These are phyloP conservation scores for Potamarius usumacintae DNA, from an alignment of 2,113 vertebrate species.

Conservation along the genomic window DNA sequence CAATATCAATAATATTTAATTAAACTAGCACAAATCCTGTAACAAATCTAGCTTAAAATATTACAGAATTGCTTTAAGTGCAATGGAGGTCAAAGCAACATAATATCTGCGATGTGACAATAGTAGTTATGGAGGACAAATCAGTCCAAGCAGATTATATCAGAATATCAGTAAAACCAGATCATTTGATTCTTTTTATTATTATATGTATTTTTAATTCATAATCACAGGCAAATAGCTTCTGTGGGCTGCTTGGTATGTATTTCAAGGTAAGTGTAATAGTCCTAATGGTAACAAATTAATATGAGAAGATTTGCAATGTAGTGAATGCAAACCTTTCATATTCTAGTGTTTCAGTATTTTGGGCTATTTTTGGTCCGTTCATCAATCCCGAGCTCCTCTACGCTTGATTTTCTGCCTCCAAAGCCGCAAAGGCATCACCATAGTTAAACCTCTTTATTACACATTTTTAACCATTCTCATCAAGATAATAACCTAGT, in stretches of 20 bases:
- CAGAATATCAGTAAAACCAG: background rate
- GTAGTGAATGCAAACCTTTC: too few relatives aligned
- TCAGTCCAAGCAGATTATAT: too few relatives aligned
- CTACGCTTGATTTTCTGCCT: background rate
- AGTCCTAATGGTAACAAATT: background rate
- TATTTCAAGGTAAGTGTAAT: background rate
- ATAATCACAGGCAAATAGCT: too few relatives aligned
- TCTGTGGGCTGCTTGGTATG: too few relatives aligned
- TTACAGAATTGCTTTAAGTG: background rate
- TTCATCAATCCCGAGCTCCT: background rate
- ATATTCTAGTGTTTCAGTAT: background rate
- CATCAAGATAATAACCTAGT: background rate
- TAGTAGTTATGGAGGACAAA: too few relatives aligned
- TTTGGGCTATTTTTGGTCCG: background rate
- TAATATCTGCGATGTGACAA: too few relatives aligned
- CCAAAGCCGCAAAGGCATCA: background rate
- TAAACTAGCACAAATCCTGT: too few relatives aligned
- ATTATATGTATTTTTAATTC: too few relatives aligned
- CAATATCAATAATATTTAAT: too few relatives aligned
- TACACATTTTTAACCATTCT: background rate
- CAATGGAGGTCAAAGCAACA: too few relatives aligned
- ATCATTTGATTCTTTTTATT: too few relatives aligned
- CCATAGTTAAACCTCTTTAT: background rate
- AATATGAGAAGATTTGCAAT: background rate
- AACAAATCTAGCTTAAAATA: background rate